These are phyloP conservation scores for Episyrphus balteatus DNA, from an alignment of 1,140 invertebrate species.

Conservation along the genomic window DNA sequence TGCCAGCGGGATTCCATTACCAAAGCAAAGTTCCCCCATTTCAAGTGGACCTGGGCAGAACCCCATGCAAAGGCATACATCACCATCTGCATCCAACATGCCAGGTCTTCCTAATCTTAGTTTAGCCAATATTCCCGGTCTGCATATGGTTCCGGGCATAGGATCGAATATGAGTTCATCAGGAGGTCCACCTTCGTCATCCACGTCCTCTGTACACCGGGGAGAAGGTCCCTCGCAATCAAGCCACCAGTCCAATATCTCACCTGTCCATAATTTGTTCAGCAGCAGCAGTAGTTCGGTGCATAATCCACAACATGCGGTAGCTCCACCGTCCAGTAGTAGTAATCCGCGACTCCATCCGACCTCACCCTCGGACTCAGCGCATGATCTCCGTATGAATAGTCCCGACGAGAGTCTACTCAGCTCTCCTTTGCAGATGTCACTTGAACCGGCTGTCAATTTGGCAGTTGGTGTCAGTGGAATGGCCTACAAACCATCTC, in stretches of 20 bases:
- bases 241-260: too few relatives aligned
- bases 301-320: slow-evolving; percentile 4
- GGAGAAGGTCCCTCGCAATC: neutral
- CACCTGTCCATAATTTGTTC: neutral
- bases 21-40: slow-evolving; percentile 25
- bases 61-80: slow-evolving; percentile 24
- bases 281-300: slow-evolving; percentile 8
- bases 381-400: slow-evolving; percentile 41
- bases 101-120: slow-evolving; percentile 13
- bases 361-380: slow-evolving; percentile 32
- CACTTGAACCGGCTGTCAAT: slow-evolving; percentile 42
- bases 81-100: slow-evolving; percentile 24
- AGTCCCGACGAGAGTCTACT: slow-evolving; percentile 44
- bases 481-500: slow-evolving; percentile 53
- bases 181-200: slow-evolving; percentile 22
- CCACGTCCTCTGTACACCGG: slow-evolving; percentile 8
- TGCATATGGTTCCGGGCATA: slow-evolving; percentile 15
- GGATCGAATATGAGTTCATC: neutral
- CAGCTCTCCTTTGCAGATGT: slow-evolving; percentile 39
- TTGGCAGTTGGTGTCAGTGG: slow-evolving; percentile 50
- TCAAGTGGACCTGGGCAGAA: slow-evolving; percentile 6
- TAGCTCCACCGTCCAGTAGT: neutral
- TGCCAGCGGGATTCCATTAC: slow-evolving; percentile 32
- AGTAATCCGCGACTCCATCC: neutral
- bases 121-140: slow-evolving; percentile 23